Percentiles rank a stretch among this genome's conserved stretches.
These are phyloP conservation scores for Apotomis capreana DNA, from an alignment of 2,888 invertebrate genomes.

Conservation along the genomic window DNA sequence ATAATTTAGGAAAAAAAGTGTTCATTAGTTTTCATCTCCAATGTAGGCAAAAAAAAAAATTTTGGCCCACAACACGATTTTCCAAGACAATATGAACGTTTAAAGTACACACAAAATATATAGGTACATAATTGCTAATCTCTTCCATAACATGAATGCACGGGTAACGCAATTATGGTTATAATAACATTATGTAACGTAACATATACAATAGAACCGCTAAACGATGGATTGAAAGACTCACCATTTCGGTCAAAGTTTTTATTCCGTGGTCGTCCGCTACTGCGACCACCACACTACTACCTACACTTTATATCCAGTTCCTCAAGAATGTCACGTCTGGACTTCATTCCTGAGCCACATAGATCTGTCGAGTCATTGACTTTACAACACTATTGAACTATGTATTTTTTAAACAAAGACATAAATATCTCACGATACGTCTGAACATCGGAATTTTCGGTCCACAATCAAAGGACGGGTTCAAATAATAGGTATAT, in stretches of 20 bases:
- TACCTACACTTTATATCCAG: conserved; percentile 78
- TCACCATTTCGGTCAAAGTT: conserved; percentile 70
- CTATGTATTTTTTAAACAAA: conserved; percentile 23
- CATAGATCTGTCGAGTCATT: conserved; percentile 68
- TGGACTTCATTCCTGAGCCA: conserved; percentile 77
- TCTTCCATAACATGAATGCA: too few relatives aligned
- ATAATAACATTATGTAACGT: not conserved
- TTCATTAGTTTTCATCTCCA: too few relatives aligned
- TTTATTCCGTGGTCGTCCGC: conserved; percentile 62
- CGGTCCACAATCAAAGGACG: not conserved
- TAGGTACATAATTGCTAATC: not conserved
- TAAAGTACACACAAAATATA: not conserved
- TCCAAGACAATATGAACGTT: too few relatives aligned
- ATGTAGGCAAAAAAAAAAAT: too few relatives aligned
- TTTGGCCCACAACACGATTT: too few relatives aligned
- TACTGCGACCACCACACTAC: conserved; percentile 66
- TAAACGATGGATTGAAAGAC: conserved; percentile 46
- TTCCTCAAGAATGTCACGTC: conserved; percentile 74
- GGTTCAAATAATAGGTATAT: too few relatives aligned
- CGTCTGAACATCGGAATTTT: not conserved
- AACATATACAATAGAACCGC: not conserved
- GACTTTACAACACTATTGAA: conserved; percentile 56
- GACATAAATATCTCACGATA: not conserved
- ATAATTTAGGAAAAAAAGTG: too few relatives aligned
- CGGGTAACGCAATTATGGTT: too few relatives aligned